A percentile compares a stretch with the other conserved stretches of the same genome.
Conservation (phyloP, 2,888 invertebrate species). For the Pseudococcus viburni region DNA sequence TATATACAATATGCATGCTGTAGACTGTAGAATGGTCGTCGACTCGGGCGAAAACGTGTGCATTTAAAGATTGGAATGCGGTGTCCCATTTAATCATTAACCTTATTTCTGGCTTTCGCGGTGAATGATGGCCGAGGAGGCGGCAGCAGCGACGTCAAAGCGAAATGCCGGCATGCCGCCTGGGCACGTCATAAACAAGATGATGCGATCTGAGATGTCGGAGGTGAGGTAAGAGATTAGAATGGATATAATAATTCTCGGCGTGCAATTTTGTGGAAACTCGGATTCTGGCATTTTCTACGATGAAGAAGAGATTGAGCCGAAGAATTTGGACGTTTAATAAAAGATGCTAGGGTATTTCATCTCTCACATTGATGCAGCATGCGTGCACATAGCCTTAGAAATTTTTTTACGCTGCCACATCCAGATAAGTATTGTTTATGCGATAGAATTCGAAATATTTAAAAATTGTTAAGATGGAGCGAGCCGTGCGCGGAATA, state of each 20-base stretch:
- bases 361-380: no score
- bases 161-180: constrained; percentile 44
- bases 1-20: background rate
- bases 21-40: background rate
- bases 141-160: constrained; percentile 33
- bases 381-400: no score
- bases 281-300: no score
- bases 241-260: no score
- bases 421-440: constrained; percentile 36
- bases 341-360: no score
- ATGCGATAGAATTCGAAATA: constrained; percentile 63
- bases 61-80: constrained; percentile 59
- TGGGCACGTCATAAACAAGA: background rate
- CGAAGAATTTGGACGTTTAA: no score
- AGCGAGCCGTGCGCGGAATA: constrained; percentile 49
- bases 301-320: no score
- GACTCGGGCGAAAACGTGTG: constrained; percentile 26
- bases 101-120: constrained; percentile 61
- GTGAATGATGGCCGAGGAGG: constrained; percentile 23
- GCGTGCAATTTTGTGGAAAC: no score
- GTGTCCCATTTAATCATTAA: constrained; percentile 64
- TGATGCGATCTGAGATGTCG: background rate
- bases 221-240: background rate
- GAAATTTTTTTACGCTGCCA: background rate
- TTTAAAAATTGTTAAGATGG: constrained; percentile 60